Conservation (phyloP, 1,140 invertebrate species). For the Sesamia nonagrioides region DNA sequence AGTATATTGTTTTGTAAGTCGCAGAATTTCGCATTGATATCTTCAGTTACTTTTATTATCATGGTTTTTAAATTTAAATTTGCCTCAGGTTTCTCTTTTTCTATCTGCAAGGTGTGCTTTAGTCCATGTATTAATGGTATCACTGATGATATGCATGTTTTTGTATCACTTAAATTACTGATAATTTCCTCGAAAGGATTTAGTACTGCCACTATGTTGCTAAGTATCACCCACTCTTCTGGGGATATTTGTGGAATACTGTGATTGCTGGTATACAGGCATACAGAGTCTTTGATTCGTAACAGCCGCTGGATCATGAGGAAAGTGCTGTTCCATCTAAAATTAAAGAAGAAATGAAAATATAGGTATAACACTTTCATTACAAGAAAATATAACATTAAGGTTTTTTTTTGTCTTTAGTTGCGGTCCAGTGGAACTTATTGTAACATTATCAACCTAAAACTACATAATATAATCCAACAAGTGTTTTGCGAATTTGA, state of each 20-base stretch:
- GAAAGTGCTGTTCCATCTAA: conserved; percentile 56
- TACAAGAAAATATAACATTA: not conserved
- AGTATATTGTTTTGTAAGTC: too few relatives aligned
- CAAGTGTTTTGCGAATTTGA: too few relatives aligned
- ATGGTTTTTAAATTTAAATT: conserved; percentile 19
- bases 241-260: conserved; percentile 46
- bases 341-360: not conserved
- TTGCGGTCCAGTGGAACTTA: too few relatives aligned
- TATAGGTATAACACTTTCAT: not conserved
- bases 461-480: too few relatives aligned
- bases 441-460: too few relatives aligned
- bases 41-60: not conserved
- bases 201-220: conserved; percentile 41
- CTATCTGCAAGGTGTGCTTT: conserved; percentile 49
- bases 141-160: conserved; percentile 55
- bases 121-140: conserved; percentile 53
- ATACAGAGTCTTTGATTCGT: conserved; percentile 55
- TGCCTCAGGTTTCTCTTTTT: conserved; percentile 37
- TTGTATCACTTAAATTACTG: conserved; percentile 48
- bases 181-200: conserved; percentile 52
- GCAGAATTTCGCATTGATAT: too few relatives aligned
- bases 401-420: too few relatives aligned
- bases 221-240: conserved; percentile 47
- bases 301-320: conserved; percentile 57
- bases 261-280: conserved; percentile 56